These are phyloP conservation scores for Drosophila takahashii DNA, from an alignment of 1,140 invertebrate genomes.

Conservation along the genomic window DNA sequence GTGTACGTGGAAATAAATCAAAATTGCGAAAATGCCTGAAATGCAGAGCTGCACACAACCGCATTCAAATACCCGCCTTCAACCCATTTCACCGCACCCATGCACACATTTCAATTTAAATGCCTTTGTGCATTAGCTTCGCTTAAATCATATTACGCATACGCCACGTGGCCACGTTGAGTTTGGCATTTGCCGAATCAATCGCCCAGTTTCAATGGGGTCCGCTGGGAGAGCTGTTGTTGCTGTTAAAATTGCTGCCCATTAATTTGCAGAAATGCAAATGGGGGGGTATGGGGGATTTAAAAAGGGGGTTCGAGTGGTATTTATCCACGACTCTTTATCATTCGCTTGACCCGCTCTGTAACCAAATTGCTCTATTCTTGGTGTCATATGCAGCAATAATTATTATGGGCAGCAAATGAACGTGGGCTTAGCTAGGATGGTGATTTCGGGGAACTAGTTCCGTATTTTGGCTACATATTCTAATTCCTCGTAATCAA, in stretches of 20 bases:
- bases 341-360: conserved; percentile 19
- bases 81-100: not conserved
- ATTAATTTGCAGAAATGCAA: conserved; percentile 60
- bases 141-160: conserved; percentile 81
- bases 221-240: conserved; percentile 17
- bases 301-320: not conserved
- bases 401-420: conserved; percentile 14
- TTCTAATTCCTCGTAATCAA: too few species aligned
- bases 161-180: conserved; percentile 55
- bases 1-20: conserved; percentile 66
- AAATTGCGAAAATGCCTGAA: conserved; percentile 73
- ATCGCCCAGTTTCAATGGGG: conserved; percentile 19
- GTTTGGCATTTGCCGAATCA: conserved; percentile 48
- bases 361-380: conserved; percentile 17
- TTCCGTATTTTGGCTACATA: not conserved
- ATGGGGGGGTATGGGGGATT: not conserved
- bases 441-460: conserved; percentile 6
- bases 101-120: conserved; percentile 74
- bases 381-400: conserved; percentile 16
- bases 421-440: not conserved
- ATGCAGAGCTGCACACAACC: conserved; percentile 49
- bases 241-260: conserved; percentile 68
- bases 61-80: conserved; percentile 12
- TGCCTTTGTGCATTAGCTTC: conserved; percentile 78
- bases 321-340: conserved; percentile 33